Conservation (phyloP, 1,140 invertebrate genomes). For the Dinothrombium tinctorium region DNA sequence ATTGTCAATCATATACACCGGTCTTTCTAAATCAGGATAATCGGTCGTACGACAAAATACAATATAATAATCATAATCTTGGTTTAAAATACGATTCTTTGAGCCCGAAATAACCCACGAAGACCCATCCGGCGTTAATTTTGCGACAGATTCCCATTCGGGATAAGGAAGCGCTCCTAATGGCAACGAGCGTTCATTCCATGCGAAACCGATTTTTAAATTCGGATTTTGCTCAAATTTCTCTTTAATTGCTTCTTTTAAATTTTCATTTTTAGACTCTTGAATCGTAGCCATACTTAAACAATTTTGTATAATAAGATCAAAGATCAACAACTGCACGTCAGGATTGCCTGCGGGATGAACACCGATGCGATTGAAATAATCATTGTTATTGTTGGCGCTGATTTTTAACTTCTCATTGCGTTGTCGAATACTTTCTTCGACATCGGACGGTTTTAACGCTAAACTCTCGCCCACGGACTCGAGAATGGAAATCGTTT, state of each 20-base stretch:
- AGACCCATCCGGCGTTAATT: slow-evolving; percentile 3
- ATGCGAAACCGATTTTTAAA: slow-evolving; percentile 10
- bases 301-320: slow-evolving; percentile 9
- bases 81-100: slow-evolving; percentile 9
- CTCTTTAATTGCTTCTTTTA: neutral
- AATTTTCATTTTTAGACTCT: slow-evolving; percentile 1
- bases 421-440: neutral
- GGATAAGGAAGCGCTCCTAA: neutral
- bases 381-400: neutral
- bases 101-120: slow-evolving; percentile 8
- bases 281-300: slow-evolving; percentile 2
- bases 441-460: neutral
- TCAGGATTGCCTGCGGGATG: neutral
- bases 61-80: slow-evolving; percentile 9
- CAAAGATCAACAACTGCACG: neutral
- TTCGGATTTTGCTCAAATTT: neutral
- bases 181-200: neutral
- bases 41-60: slow-evolving; percentile 6
- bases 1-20: neutral
- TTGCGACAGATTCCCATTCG: slow-evolving; percentile 8
- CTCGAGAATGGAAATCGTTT: slow-evolving; percentile 12
- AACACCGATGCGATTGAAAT: neutral
- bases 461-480: slow-evolving; percentile 6
- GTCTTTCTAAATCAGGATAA: slow-evolving; percentile 4
- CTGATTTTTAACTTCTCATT: neutral